Base-by-base conservation (phyloP, 1,140 invertebrate species). In the Penaeus japonicus region DNA sequence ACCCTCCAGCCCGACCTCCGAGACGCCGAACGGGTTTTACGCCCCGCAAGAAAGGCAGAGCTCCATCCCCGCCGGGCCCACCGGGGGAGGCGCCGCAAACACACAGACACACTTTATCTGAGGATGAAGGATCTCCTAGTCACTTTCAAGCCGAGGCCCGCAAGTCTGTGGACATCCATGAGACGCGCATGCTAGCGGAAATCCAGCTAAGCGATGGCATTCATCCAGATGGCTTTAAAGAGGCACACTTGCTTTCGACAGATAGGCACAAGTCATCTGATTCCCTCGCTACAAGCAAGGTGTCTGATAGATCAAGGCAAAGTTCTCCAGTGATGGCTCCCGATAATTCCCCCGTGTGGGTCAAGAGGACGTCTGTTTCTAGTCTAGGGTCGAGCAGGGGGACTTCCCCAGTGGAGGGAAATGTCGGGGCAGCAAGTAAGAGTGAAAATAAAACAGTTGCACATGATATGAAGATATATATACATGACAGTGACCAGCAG, bases 1-100 rank as follows among this genome's bases (percentile, higher is more conserved):
- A 57, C 47, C 86, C 86, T n/a, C 86, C 86, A 24, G 79, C 62
- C 59, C 24, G 86, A 20, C 86, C 86, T 7, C 86, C 86, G 77
- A 54, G 86, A 4, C 86, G 86, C 10, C 24, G 86, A 35, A 24
- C 24, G 18, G 80, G 79, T 12, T 35, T 55, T n/a, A 47, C 65
- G 18, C 65, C 54, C 27, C 59, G 39, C 12, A 88, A 83, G 59
- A 88, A 88, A 22, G 80, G 86, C 2, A 88, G 77, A 32, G 86
- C 86, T 39, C 86, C 86, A 1, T 75, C 86, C 54, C 86, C 86
- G 24, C 86, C 86, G 32, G 54, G 70, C 17, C 70, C 39, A 2
- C 53, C 85, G n/a, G 79, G 75, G 62, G 17, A 35, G 4, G 35
- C 70, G 15, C 75, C 57, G 54, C 18, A 65, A 15, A n/a, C 55